phyloP scores from a whole-genome alignment of 2,113 vertebrate species.

The Dipodomys spectabilis region DNA sequence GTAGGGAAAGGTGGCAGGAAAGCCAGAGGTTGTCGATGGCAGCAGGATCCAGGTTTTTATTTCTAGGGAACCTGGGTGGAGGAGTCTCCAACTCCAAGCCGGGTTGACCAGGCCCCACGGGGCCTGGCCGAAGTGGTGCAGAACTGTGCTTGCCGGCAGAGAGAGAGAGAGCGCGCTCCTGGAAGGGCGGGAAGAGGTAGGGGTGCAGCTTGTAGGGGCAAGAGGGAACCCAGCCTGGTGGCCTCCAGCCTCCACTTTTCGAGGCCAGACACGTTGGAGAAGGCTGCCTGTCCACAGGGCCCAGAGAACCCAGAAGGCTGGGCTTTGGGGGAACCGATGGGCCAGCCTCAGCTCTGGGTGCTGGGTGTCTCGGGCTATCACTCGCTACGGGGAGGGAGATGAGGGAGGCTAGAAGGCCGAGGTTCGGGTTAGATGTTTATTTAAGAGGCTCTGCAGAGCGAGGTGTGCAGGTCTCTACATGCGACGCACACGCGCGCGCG shows the following conservation, averaged over 20 bases:
- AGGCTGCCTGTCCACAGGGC: not conserved
- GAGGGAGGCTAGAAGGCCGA: fast-evolving
- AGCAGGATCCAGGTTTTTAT: not conserved
- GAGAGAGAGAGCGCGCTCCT: too few relatives aligned
- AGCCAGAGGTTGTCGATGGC: not conserved
- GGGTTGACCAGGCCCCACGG: too few relatives aligned
- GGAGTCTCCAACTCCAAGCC: not conserved
- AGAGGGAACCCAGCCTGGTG: not conserved
- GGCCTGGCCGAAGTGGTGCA: too few relatives aligned
- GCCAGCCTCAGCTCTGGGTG: fast-evolving
- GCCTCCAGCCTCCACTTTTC: not conserved
- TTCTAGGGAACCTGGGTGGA: not conserved
- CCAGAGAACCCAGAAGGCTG: not conserved
- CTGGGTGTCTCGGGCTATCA: not conserved
- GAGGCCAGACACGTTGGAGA: fast-evolving
- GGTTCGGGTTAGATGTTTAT: not conserved
- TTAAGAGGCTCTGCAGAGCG: not conserved
- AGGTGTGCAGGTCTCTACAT: not conserved
- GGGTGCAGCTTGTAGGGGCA: not conserved
- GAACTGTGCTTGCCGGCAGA: too few relatives aligned
- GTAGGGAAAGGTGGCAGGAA: not conserved
- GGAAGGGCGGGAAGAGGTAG: too few relatives aligned
- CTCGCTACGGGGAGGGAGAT: fast-evolving
- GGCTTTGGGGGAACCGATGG: fast-evolving
- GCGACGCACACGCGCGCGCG: not conserved